A percentile compares a stretch with the other conserved stretches of the same genome.
Conservation (phyloP, 2,113 vertebrate species). For the Phyllopteryx taeniolatus region DNA sequence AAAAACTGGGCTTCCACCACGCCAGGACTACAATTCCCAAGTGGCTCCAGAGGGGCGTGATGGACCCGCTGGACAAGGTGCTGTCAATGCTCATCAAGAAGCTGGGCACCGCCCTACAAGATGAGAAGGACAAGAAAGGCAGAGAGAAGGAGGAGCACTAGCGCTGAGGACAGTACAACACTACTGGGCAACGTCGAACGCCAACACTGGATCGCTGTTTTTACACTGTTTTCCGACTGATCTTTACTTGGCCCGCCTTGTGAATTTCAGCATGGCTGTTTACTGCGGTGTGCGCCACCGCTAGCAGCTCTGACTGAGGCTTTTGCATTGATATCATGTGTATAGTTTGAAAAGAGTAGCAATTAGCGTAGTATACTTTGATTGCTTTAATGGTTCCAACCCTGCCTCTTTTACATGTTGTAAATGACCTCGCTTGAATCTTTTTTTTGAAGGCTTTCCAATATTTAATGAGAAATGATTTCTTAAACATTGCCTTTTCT, state of each 20-base stretch:
- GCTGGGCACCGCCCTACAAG: constrained; percentile 91
- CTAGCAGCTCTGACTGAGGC: constrained; percentile 64
- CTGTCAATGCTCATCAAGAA: constrained; percentile 96
- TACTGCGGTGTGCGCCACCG: constrained; percentile 74
- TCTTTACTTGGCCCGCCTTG: constrained; percentile 37
- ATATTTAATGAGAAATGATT: constrained; percentile 58
- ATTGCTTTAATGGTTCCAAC: constrained; percentile 52
- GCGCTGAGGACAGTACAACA: constrained; percentile 3
- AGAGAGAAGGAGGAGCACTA: constrained; percentile 92
- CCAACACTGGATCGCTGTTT: constrained; percentile 63
- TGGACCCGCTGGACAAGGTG: constrained; percentile 98
- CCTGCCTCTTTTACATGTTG: constrained; percentile 52
- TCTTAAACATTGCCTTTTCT: constrained; percentile 66
- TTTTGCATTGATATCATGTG: constrained; percentile 76
- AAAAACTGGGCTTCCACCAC: constrained; percentile 98
- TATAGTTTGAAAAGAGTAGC: constrained; percentile 75
- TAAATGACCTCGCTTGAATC: constrained; percentile 50
- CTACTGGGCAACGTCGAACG: background rate
- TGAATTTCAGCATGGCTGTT: constrained; percentile 74
- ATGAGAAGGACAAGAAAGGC: constrained; percentile 93
- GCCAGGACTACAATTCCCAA: constrained; percentile 98
- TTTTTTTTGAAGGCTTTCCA: constrained; percentile 49
- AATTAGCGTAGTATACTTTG: constrained; percentile 62
- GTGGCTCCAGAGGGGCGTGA: constrained; percentile 98
- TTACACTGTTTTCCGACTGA: constrained; percentile 59